Evolutionary conservation across 1,140 invertebrate genomes (phyloP).

Genomic region (Pachyrhynchus sulphureomaculatus): DNA sequence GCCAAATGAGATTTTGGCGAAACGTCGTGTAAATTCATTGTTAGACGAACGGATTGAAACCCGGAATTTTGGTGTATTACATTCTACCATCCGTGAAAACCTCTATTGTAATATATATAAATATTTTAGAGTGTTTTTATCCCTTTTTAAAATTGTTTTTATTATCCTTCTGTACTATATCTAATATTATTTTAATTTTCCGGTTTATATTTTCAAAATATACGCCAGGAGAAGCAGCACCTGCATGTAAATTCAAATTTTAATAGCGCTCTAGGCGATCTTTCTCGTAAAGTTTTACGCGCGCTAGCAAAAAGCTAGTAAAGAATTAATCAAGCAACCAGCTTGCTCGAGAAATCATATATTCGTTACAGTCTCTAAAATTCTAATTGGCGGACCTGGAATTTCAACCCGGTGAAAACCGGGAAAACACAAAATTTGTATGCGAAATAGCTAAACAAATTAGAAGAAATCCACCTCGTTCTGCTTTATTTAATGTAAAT

Average conservation of each 20-base stretch:
- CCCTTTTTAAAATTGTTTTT: no score
- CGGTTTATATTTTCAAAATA: no score
- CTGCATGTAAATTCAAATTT: conserved; percentile 32
- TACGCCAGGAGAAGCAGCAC: not conserved
- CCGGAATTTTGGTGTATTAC: no score
- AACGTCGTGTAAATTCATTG: no score
- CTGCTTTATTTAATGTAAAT: conserved; percentile 26
- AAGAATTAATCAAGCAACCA: conserved; percentile 27
- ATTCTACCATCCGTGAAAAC: no score
- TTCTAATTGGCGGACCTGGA: conserved; percentile 19
- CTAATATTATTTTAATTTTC: no score
- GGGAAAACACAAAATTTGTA: conserved; percentile 12
- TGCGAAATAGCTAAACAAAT: conserved; percentile 21
- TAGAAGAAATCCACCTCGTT: conserved; percentile 31
- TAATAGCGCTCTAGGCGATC: conserved; percentile 29
- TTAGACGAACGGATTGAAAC: no score
- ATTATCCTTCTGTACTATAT: no score
- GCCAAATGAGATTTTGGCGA: no score
- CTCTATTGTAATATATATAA: no score
- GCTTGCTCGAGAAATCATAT: conserved; percentile 27
- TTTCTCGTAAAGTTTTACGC: conserved; percentile 27
- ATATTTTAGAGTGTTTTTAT: no score
- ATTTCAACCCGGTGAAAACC: not conserved
- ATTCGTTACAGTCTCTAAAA: conserved; percentile 20
- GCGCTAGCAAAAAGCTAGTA: conserved; percentile 33